A percentile compares a stretch with the other conserved stretches of the same genome.
These are phyloP conservation scores for Galerucella nymphaeae DNA, from an alignment of 2,888 invertebrate species.

Conservation along the genomic window DNA sequence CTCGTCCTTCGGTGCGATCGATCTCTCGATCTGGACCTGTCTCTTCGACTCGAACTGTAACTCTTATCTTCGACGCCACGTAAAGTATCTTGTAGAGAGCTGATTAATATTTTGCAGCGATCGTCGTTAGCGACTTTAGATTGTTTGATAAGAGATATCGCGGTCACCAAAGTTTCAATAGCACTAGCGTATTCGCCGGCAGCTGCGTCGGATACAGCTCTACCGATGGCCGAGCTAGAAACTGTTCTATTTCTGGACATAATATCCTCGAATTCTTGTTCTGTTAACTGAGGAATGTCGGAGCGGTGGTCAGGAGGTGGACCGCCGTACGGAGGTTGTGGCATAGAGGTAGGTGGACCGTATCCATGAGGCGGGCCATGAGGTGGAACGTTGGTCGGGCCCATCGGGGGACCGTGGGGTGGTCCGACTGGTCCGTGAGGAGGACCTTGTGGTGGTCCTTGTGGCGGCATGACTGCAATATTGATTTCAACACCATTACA, in stretches of 20 bases:
- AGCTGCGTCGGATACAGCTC: constrained; percentile 97
- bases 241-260: constrained; percentile 98
- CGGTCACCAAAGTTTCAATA: constrained; percentile 98
- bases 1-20: constrained; percentile 61
- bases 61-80: constrained; percentile 98
- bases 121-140: constrained; percentile 93
- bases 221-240: constrained; percentile 92
- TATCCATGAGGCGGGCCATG: constrained; percentile 69
- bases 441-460: constrained; percentile 72
- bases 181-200: constrained; percentile 98
- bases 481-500: constrained; percentile 26
- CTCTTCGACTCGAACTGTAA: constrained; percentile 81
- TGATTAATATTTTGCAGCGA: constrained; percentile 96
- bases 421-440: constrained; percentile 73
- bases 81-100: constrained; percentile 90
- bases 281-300: constrained; percentile 78
- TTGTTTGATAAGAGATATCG: constrained; percentile 98
- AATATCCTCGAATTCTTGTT: constrained; percentile 98
- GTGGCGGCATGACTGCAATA: constrained; percentile 69
- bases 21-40: constrained; percentile 66
- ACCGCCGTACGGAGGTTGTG: constrained; percentile 70
- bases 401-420: constrained; percentile 73
- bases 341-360: constrained; percentile 65
- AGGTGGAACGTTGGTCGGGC: constrained; percentile 65
- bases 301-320: constrained; percentile 70